These are phyloP conservation scores for Clivina fossor DNA, from an alignment of 2,888 invertebrate species.

Conservation along the genomic window DNA sequence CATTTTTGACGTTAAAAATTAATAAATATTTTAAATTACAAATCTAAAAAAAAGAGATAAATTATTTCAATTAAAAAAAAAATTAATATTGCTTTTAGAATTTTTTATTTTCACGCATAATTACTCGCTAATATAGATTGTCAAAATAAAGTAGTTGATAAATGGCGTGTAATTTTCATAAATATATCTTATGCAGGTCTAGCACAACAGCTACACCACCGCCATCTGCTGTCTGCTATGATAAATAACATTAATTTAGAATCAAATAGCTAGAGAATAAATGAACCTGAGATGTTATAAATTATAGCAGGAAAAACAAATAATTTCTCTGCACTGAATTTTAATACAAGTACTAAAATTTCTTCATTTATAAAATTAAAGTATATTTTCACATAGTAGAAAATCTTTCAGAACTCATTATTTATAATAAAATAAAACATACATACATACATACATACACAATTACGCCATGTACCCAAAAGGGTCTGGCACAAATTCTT, in stretches of 20 bases:
- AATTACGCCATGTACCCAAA: too few relatives aligned
- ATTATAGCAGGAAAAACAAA: too few relatives aligned
- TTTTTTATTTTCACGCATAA: not conserved
- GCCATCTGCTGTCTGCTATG: not conserved
- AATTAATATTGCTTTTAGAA: not conserved
- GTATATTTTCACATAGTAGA: too few relatives aligned
- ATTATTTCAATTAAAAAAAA: too few relatives aligned
- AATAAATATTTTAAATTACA: not conserved
- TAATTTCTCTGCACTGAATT: too few relatives aligned
- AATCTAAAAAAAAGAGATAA: not conserved
- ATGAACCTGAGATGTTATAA: too few relatives aligned
- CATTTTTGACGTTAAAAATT: not conserved
- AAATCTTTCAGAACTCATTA: too few relatives aligned
- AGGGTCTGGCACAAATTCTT: too few relatives aligned
- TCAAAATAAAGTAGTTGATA: constrained; percentile 5
- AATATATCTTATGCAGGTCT: constrained; percentile 21
- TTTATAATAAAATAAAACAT: too few relatives aligned
- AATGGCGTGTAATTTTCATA: constrained; percentile 20
- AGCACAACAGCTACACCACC: not conserved
- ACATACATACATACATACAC: too few relatives aligned
- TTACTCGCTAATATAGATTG: not conserved
- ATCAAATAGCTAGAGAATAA: constrained; percentile 13
- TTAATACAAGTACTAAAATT: too few relatives aligned
- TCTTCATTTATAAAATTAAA: too few relatives aligned
- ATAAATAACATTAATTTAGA: constrained; percentile 26